A percentile compares a stretch with the other conserved stretches of the same genome.
Evolutionary conservation across 2,113 vertebrate species (phyloP).

Genomic region (Chionodraco myersi): DNA sequence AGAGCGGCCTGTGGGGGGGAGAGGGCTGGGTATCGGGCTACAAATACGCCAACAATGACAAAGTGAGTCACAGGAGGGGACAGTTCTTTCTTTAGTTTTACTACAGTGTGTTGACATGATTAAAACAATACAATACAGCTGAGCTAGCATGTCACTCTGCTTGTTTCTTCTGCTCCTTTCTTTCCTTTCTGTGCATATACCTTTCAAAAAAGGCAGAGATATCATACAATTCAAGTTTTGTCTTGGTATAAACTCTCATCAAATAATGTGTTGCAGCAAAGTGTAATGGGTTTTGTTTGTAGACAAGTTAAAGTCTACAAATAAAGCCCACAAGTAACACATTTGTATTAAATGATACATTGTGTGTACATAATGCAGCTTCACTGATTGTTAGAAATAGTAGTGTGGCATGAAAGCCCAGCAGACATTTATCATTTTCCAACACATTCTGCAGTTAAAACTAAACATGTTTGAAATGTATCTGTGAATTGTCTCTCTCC

Average conservation of each 20-base stretch:
- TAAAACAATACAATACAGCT: too few relatives aligned
- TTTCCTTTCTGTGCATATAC: neutral
- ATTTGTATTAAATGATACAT: neutral
- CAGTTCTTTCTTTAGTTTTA: neutral
- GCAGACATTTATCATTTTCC: too few relatives aligned
- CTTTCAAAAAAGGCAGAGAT: neutral
- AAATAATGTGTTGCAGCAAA: neutral
- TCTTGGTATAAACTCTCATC: neutral
- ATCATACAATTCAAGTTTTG: neutral
- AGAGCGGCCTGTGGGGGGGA: conserved; percentile 93
- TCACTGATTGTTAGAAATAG: too few relatives aligned
- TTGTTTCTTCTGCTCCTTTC: neutral
- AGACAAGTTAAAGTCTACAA: neutral
- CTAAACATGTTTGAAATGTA: neutral
- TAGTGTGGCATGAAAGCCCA: neutral
- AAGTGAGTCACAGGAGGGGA: conserved; percentile 82
- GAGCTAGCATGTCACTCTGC: neutral
- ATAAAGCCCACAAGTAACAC: too few relatives aligned
- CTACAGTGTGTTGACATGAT: neutral
- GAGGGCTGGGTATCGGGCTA: conserved; percentile 91
- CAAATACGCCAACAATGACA: conserved; percentile 89
- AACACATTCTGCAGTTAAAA: neutral
- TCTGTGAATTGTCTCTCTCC: neutral
- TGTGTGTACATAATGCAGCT: neutral
- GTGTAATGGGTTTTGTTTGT: neutral